These are phyloP conservation scores for Notospermus geniculatus DNA, from an alignment of 1,140 invertebrate genomes.

Conservation along the genomic window DNA sequence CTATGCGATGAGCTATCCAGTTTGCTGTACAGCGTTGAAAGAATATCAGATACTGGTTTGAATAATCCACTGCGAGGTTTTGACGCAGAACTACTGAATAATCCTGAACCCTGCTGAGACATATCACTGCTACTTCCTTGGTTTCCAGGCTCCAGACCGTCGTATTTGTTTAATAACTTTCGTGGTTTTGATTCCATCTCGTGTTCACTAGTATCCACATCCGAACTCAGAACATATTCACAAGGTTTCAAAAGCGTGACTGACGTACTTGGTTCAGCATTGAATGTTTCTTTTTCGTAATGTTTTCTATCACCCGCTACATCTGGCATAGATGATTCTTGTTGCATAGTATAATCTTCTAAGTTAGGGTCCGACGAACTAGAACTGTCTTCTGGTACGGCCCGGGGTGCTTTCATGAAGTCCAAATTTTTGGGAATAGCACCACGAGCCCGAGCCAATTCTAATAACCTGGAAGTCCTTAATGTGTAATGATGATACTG, in stretches of 20 bases:
- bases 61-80: neutral
- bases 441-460: conserved; percentile 7
- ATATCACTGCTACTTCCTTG: conserved; percentile 2
- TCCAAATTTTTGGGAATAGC: conserved; percentile 6
- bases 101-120: conserved; percentile 2
- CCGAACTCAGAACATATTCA: conserved; percentile 7
- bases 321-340: conserved; percentile 4
- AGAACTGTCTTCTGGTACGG: conserved; percentile 2
- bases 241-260: neutral
- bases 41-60: neutral
- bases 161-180: neutral
- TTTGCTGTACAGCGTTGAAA: conserved; percentile 2
- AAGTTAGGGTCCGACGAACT: conserved; percentile 4
- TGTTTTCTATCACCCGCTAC: conserved; percentile 4
- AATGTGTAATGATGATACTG: neutral
- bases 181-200: neutral
- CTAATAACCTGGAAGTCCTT: conserved; percentile 8
- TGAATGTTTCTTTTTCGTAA: neutral
- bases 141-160: neutral
- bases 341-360: conserved; percentile 10
- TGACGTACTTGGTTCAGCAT: neutral
- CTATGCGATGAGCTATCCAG: neutral
- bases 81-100: neutral
- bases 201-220: conserved; percentile 6
- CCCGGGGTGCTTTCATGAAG: conserved; percentile 1